Evolutionary conservation across 2,797 vertebrate genomes (phyloP), one percentile per base, ranked within the genome.

Genomic region (Dermochelys coriacea): DNA sequence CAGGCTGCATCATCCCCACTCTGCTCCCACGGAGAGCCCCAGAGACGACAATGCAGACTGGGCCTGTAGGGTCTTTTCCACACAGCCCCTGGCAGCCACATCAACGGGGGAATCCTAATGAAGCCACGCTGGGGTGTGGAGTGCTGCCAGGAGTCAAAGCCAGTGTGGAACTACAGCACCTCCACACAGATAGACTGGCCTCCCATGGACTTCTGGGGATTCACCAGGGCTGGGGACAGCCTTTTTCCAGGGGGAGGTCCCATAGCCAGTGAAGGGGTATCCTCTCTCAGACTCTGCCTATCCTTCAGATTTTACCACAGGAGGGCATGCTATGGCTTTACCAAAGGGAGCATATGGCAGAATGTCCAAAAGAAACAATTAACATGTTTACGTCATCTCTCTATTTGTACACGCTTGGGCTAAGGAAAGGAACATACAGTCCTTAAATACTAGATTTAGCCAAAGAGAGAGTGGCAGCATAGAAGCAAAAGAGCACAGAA

Each of bases 391-490:
- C 3, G 12, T 14, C 34, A n/a, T 23, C 21, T 31, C 74, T 34
- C 12, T 80, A 25, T 19, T n/a, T 34, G 34, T 21, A n/a, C 21
- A 51, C 21, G 2, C 15, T 50, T 31, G 47, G 6, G 29, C 83
- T 0, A 1, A 80, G 54, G 25, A 21, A 75, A 3, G 2, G 19
- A 34, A 1, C 47, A 18, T 1, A 5, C 18, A 74, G 21, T 25
- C 68, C 41, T 71, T 75, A 31, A 75, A 83, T 52, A 18, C 45
- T 45, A 51, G 27, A 3, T 12, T 27, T 31, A 54, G 45, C 27
- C 16, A 54, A 31, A 31, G 45, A 41, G 51, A 50, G 10, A 5
- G 74, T 2, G 6, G 52, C 4, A 4, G 34, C 31, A 50, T 37
- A 64, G 84, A 79, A 55, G 34, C 51, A 57, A 74, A 1, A 0